phyloP scores from a whole-genome alignment of 2,888 invertebrate genomes.

The Calliphora vomitoria region DNA sequence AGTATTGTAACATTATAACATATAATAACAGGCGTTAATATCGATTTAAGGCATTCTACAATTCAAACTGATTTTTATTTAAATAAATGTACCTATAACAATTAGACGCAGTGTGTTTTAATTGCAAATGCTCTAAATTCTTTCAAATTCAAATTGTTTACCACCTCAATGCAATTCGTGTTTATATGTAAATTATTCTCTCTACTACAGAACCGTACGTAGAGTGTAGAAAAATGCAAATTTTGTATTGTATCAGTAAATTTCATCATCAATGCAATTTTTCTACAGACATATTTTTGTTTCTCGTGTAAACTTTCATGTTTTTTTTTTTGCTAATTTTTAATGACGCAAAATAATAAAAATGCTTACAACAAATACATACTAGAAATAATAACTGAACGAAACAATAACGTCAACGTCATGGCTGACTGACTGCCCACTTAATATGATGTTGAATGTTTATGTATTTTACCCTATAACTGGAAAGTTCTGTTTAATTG shows the following conservation, averaged over 20 bases:
- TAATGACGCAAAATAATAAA: slow-evolving; percentile 54
- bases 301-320: slow-evolving; percentile 43
- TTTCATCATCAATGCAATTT: slow-evolving; percentile 41
- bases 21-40: too few species aligned
- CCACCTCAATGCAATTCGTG: slow-evolving; percentile 45
- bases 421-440: slow-evolving; percentile 40
- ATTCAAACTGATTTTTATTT: too few species aligned
- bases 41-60: too few species aligned
- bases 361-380: not conserved
- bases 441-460: slow-evolving; percentile 15
- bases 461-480: not conserved
- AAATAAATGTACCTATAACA: not conserved
- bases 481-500: not conserved
- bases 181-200: slow-evolving; percentile 20
- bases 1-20: too few species aligned
- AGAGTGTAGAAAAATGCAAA: slow-evolving; percentile 15
- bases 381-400: not conserved
- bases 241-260: slow-evolving; percentile 1
- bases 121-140: slow-evolving; percentile 46
- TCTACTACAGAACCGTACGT: not conserved
- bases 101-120: not conserved
- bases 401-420: slow-evolving; percentile 36
- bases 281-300: slow-evolving; percentile 15
- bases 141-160: slow-evolving; percentile 35
- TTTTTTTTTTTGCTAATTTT: slow-evolving; percentile 5